Evolutionary conservation across 2,888 invertebrate species (phyloP).

Genomic region (Magallana nippona): DNA sequence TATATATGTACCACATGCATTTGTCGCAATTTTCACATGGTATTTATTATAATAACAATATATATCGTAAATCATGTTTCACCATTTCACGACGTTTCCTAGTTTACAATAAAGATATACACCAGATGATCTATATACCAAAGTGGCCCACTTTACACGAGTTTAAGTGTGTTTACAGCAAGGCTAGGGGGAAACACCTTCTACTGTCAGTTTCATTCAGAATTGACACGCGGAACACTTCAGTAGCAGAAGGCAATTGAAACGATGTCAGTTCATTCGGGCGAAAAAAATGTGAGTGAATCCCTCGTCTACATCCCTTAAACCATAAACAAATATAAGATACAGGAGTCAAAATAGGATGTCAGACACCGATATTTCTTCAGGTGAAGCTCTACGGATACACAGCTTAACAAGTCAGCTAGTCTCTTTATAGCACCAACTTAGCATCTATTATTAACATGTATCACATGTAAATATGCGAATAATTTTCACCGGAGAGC

Average conservation of each 20-base stretch:
- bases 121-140: background rate
- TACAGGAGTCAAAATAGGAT: background rate
- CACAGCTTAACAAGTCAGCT: background rate
- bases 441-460: constrained; percentile 31
- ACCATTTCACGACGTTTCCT: no score
- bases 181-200: constrained; percentile 8
- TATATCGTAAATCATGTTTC: no score
- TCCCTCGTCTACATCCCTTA: background rate
- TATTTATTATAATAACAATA: no score
- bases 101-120: background rate
- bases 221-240: constrained; percentile 14
- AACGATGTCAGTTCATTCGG: constrained; percentile 20
- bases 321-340: constrained; percentile 14
- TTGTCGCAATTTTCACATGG: no score
- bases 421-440: background rate
- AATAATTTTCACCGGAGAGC: background rate
- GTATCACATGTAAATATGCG: constrained; percentile 30
- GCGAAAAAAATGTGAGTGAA: constrained; percentile 2
- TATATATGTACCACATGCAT: no score
- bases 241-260: constrained; percentile 5
- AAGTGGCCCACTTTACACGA: background rate
- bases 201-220: constrained; percentile 11
- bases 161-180: constrained; percentile 14
- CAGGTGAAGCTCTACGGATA: background rate
- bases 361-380: background rate